Evolutionary conservation across 2,113 vertebrate species (phyloP), one percentile per base, ranked within the genome.

Genomic region (Procavia capensis): DNA sequence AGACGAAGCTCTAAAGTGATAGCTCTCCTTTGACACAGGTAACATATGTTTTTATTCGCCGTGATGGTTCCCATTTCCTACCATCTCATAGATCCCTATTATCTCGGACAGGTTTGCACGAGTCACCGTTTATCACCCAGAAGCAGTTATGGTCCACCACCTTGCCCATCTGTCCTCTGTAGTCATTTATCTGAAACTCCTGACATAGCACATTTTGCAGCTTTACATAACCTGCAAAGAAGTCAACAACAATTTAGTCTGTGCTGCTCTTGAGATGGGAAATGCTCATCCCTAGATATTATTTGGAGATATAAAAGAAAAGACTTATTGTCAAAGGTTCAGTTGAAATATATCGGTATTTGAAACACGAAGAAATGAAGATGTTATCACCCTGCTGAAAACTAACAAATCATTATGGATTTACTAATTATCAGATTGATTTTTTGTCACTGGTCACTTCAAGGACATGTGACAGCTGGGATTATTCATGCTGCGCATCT

Each of bases 371-470:
- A 41, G 34, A 72, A 59, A 91, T 72, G 92, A 92, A 75, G 11
- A 54, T 84, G 90, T 92, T 76, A 81, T 2, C 64, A 39, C 54
- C 66, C 13, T 61, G 59, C 7, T 41, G 14, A 41, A 88, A 85
- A 3, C 14, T 91, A 78, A 94, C 39, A 83, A 88, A 47, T 50
- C 45, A 64, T 76, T 79, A 63, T 70, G 34, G 78, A 68, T 94
- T 96, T 93, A 88, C 79, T 89, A 83, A 96, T 94, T 94, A 89
- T 78, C 43, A 81, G 87, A 88, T 80, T 93, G 54, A 29, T 41
- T 92, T 97, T 96, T 89, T 95, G 57, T 95, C 64, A 61, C 25
- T 1, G 41, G 43, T 43, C 8, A 8, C 85, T 95, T 9, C 25
- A 85, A 96, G 75, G 70, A 92, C 36, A 87, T 34, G 29, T 25